Evolutionary conservation across 2,888 invertebrate species (phyloP).

Genomic region (Listrodromus nycthemerus): DNA sequence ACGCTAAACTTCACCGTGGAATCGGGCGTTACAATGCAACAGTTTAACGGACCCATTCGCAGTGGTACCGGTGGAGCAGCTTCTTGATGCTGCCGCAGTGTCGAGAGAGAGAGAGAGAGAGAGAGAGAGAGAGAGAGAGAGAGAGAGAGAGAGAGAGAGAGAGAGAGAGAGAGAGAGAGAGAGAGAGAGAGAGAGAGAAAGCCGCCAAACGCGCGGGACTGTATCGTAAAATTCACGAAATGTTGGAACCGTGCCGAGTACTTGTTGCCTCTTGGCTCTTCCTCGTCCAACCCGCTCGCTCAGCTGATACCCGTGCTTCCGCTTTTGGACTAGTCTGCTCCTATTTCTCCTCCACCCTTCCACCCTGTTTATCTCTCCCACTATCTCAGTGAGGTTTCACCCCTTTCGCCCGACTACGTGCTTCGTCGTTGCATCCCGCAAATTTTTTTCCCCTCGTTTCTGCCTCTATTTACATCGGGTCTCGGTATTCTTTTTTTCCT

Average conservation of each 20-base stretch:
- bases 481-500: conserved; percentile 42
- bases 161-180: conserved; percentile 21
- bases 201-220: conserved; percentile 24
- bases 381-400: conserved; percentile 25
- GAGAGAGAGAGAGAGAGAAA: conserved; percentile 38
- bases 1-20: conserved; percentile 19
- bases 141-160: not conserved
- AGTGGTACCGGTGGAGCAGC: conserved; percentile 2
- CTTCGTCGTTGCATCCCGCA: conserved; percentile 46
- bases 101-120: conserved; percentile 14
- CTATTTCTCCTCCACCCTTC: conserved; percentile 20
- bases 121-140: conserved; percentile 1
- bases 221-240: conserved; percentile 67
- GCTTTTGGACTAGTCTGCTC: conserved; percentile 42
- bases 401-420: conserved; percentile 24
- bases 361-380: not conserved
- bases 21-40: conserved; percentile 61
- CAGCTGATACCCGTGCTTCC: conserved; percentile 36
- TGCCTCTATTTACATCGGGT: conserved; percentile 62
- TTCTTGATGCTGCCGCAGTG: not conserved
- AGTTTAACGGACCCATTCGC: conserved; percentile 63
- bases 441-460: conserved; percentile 54
- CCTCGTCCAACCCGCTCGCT: conserved; percentile 22
- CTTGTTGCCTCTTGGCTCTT: conserved; percentile 72
- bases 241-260: conserved; percentile 72